A percentile compares a stretch with the other conserved stretches of the same genome.
These are phyloP conservation scores for Brachionus angularis DNA, from an alignment of 1,140 invertebrate genomes.

Conservation along the genomic window DNA sequence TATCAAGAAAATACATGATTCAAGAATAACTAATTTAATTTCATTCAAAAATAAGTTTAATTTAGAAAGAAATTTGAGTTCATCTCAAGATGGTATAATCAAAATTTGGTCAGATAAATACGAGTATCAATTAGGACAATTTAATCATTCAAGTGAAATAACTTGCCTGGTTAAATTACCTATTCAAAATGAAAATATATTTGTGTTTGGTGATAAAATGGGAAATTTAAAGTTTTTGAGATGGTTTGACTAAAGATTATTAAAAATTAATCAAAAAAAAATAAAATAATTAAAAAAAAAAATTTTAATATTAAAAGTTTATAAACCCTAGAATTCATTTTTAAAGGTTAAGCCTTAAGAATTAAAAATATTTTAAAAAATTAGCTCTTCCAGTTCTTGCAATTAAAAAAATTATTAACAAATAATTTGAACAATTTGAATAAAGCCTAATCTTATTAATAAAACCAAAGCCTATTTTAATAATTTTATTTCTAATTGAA, in stretches of 20 bases:
- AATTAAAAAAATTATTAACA: too few relatives aligned
- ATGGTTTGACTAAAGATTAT: conserved; percentile 29
- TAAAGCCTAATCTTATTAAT: too few relatives aligned
- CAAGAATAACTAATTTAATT: conserved; percentile 5
- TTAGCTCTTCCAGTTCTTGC: too few relatives aligned
- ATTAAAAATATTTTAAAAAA: too few relatives aligned
- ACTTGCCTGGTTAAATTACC: neutral
- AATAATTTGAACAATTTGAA: too few relatives aligned
- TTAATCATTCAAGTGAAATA: conserved; percentile 4
- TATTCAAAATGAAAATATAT: neutral
- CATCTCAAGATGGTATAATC: conserved; percentile 53
- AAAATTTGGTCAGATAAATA: conserved; percentile 49
- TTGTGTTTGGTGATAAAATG: conserved; percentile 23
- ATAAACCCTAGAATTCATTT: too few relatives aligned
- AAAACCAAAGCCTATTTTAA: too few relatives aligned
- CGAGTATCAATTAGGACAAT: conserved; percentile 31
- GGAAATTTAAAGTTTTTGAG: conserved; percentile 13
- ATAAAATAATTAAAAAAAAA: too few relatives aligned
- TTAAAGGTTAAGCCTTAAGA: too few relatives aligned
- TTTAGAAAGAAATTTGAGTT: conserved; percentile 47
- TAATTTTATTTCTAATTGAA: too few relatives aligned
- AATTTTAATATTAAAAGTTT: too few relatives aligned
- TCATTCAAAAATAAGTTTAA: neutral
- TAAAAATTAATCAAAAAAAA: too few relatives aligned
- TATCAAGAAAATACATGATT: conserved; percentile 3